These are phyloP conservation scores for Dysidea cf. avara DNA, from an alignment of 37 sponge, comb jelly and placozoan genomes.

Conservation along the genomic window DNA sequence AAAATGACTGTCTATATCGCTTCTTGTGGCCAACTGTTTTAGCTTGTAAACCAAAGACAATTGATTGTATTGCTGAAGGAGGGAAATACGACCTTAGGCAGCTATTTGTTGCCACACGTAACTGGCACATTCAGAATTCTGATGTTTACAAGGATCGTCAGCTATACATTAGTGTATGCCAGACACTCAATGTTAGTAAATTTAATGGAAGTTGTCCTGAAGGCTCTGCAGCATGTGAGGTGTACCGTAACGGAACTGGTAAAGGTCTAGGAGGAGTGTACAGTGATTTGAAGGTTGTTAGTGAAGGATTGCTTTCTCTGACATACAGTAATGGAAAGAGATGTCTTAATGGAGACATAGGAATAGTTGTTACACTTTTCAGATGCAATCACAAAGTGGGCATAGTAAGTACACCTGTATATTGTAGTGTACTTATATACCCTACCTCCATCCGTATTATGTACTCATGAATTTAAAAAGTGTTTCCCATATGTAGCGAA, in stretches of 20 bases:
- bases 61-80: constrained; percentile 61
- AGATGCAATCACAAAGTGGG: constrained; percentile 27
- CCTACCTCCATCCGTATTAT: no score
- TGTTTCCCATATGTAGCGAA: not conserved
- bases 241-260: not conserved
- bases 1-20: constrained; percentile 56
- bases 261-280: constrained; percentile 42
- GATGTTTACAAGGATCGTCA: not conserved
- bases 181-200: not conserved
- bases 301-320: constrained; percentile 35
- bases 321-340: constrained; percentile 47
- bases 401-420: constrained; percentile 23
- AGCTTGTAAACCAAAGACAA: constrained; percentile 55
- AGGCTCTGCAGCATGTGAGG: no score
- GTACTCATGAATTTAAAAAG: no score
- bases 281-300: constrained; percentile 39
- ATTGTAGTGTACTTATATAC: not conserved
- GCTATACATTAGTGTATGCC: constrained; percentile 55
- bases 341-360: constrained; percentile 27
- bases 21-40: constrained; percentile 70
- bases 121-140: constrained; percentile 25
- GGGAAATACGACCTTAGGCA: constrained; percentile 58
- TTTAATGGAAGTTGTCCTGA: no score
- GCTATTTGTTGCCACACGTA: constrained; percentile 15
- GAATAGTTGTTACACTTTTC: constrained; percentile 32